These are phyloP conservation scores for Rhagoletis zephyria DNA, from an alignment of 1,140 invertebrate species.

Conservation along the genomic window DNA sequence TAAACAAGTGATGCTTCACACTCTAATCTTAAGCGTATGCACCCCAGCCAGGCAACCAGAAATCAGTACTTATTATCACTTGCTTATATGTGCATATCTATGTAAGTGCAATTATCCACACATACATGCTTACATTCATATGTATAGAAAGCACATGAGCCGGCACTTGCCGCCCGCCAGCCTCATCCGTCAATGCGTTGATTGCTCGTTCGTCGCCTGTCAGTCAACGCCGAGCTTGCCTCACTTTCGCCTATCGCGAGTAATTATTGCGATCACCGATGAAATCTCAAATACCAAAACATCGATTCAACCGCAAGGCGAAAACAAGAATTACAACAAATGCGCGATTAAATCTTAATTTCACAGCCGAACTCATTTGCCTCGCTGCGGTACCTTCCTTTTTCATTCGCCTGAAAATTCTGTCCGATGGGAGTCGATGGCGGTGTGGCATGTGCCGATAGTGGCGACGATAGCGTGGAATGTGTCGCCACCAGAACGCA, in stretches of 20 bases:
- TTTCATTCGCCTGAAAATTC: neutral
- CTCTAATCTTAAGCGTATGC: too few species aligned
- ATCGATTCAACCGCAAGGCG: too few species aligned
- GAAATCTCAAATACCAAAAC: neutral
- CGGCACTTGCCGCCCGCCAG: neutral
- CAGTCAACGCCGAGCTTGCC: neutral
- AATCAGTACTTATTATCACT: neutral
- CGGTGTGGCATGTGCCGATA: neutral
- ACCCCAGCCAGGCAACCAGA: too few species aligned
- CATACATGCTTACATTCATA: neutral
- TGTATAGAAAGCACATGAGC: neutral
- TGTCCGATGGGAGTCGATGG: neutral
- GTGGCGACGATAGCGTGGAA: neutral
- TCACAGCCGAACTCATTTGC: conserved; percentile 21
- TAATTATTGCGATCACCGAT: conserved; percentile 32
- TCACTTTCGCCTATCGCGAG: neutral
- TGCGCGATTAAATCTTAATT: conserved; percentile 51
- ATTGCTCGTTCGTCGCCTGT: neutral
- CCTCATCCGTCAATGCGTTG: conserved; percentile 9
- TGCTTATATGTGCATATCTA: neutral
- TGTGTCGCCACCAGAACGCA: too few species aligned
- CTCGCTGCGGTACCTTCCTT: neutral
- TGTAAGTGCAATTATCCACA: neutral
- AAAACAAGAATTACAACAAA: conserved; percentile 1
- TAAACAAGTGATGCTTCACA: neutral